These are phyloP conservation scores for Neotoxoptera formosana DNA, from an alignment of 1,140 invertebrate genomes.

Conservation along the genomic window DNA sequence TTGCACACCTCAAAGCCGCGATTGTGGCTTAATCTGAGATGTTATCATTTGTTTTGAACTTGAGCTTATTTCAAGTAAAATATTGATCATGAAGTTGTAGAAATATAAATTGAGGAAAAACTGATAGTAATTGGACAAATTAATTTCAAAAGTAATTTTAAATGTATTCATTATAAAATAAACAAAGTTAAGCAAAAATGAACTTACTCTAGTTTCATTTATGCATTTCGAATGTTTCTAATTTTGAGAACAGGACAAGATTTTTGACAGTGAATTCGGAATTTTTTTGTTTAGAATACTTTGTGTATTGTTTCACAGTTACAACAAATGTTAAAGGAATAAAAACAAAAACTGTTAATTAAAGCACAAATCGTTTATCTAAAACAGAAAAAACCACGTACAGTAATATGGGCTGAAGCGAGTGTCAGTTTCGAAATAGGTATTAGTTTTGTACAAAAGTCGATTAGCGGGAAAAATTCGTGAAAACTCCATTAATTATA, in stretches of 20 bases:
- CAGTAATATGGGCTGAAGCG: background rate
- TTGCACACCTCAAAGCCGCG: background rate
- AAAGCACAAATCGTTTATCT: background rate
- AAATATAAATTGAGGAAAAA: background rate
- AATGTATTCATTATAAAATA: background rate
- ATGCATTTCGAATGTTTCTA: background rate
- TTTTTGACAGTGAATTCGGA: background rate
- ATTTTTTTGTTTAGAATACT: background rate
- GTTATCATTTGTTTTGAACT: background rate
- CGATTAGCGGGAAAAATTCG: background rate
- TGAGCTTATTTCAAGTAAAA: background rate
- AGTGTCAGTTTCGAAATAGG: background rate
- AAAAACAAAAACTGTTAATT: background rate
- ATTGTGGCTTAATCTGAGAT: background rate
- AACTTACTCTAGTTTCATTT: background rate
- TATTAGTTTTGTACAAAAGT: slow-evolving; percentile 4
- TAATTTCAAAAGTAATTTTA: background rate
- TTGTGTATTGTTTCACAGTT: background rate
- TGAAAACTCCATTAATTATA: background rate
- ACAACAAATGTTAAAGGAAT: background rate
- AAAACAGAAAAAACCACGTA: background rate
- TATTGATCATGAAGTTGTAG: background rate
- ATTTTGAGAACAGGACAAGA: background rate
- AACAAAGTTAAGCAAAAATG: background rate
- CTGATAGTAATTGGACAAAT: background rate